Base-by-base conservation (phyloP, 1,140 invertebrate species). In the Nomia melanderi region DNA sequence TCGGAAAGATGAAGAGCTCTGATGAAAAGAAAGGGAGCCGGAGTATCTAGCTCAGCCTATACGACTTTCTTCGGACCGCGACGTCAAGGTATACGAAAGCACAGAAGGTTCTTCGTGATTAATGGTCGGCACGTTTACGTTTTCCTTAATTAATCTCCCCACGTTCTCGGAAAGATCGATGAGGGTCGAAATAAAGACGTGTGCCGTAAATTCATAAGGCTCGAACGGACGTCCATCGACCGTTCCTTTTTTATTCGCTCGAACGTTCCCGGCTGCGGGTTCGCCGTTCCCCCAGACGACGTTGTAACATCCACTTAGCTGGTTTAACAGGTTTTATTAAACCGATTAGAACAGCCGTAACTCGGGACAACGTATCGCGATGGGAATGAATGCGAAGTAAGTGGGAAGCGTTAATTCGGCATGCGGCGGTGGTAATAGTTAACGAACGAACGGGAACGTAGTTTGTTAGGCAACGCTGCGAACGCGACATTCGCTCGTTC, bases 61-160 rank as follows among this genome's bases (percentile, higher is more conserved):
- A 36, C 7, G 17, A 59, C 29, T 17, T 59, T 59, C 29, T 59
- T 59, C 29, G 25, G 33, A 33, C 25, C 54, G 14, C 56, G 6
- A n/a, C 56, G 56, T 33, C 59, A 41, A 33, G 33, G 17, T 25
- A 2, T 62, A 14, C 33, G 11, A 39, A 62, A 39, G 23, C 59
- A 23, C 56, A 14, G 29, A 14, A 8, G 23, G 4, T 17, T 41
- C 63, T 31, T 31, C 20, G 41, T 65, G 63, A 65, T 44, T 65
- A 29, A 50, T 65, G 39, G 17, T 31, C 41, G n/a, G 27, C 41
- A 27, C 41, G 63, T 50, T 44, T 23, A 25, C 36, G 39, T 47
- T 11, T 65, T 20, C 25, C 39, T 50, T 50, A 65, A 65, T 65
- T 65, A 65, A 47, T 65, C 27, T 50, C 63, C 17, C 44, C 17